Evolutionary conservation across 2,888 invertebrate genomes (phyloP), one percentile per base, ranked within the genome.

Genomic region (Petrolisthes manimaculis): DNA sequence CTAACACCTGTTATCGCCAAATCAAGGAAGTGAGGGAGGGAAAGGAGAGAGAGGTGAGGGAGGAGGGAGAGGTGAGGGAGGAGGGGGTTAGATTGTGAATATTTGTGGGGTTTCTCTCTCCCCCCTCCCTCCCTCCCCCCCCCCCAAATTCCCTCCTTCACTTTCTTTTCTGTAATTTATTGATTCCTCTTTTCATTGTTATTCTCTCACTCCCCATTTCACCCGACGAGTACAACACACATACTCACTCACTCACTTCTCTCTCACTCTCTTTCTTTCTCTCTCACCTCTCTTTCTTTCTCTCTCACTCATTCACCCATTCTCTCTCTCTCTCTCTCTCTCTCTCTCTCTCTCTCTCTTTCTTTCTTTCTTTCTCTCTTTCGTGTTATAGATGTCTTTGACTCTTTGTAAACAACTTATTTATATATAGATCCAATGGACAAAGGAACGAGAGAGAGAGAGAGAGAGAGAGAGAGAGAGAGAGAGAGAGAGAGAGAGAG

Each of bases 401-500:
- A 37, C 79, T 79, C 9, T 37, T 51, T 9, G 6, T 61, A 9
- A 61, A 61, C 14, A 61, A 9, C 14, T 9, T 61, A 61, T 61
- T 9, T 61, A 61, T 61, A 61, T 61, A 61, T 61, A 61, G 61
- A 61, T 6, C 6, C 8, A 14, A n/a, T 12, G 75, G 21, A 2
- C 12, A 21, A 75, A 21, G 21, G 75, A 75, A 21, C 12, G 18
- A 75, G 78, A 78, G 51, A 37, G 78, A 78, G 24, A 37, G 78
- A 78, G 78, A 37, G 78, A 78, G 78, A 37, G 78, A 78, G 78
- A 37, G 78, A 78, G 78, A 37, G 51, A 78, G 78, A 37, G 51
- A 37, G 78, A 37, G 51, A 37, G 78, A 37, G 51, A 78, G 78
- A 37, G 51, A 78, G 78, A 37, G 51, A 78, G 78, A 37, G 51